Evolutionary conservation across 2,888 invertebrate species (phyloP).

Genomic region (Hydrotaea cyrtoneurina): DNA sequence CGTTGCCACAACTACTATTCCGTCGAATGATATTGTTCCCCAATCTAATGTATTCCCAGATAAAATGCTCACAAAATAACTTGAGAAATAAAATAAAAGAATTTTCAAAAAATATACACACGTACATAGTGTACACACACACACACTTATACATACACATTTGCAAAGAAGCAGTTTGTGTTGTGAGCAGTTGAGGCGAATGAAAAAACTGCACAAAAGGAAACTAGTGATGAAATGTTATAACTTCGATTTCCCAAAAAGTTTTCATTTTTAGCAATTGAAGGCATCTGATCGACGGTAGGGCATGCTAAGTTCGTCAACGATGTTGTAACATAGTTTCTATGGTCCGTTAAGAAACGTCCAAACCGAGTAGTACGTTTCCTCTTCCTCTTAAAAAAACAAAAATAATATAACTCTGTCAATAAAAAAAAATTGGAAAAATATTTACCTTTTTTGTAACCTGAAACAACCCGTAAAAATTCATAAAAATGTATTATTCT

Average conservation of each 20-base stretch:
- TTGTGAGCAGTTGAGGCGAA: slow-evolving; percentile 29
- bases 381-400: no score
- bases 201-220: slow-evolving; percentile 2
- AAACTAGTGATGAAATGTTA: slow-evolving; percentile 45
- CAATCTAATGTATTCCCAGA: slow-evolving; percentile 57
- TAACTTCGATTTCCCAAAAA: slow-evolving; percentile 30
- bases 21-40: slow-evolving; percentile 38
- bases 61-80: slow-evolving; percentile 54
- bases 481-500: no score
- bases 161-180: slow-evolving; percentile 35
- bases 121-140: background rate
- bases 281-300: background rate
- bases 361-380: no score
- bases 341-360: no score
- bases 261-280: background rate
- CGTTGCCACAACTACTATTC: background rate
- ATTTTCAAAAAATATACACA: slow-evolving; percentile 41
- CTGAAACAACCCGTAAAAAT: no score
- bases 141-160: background rate
- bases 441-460: no score
- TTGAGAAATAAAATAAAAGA: slow-evolving; percentile 21
- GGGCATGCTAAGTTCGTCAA: background rate
- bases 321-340: background rate
- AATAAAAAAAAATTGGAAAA: no score
- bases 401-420: no score